Base-by-base conservation (phyloP, 2,797 vertebrate species). In the Danio tinwini region DNA sequence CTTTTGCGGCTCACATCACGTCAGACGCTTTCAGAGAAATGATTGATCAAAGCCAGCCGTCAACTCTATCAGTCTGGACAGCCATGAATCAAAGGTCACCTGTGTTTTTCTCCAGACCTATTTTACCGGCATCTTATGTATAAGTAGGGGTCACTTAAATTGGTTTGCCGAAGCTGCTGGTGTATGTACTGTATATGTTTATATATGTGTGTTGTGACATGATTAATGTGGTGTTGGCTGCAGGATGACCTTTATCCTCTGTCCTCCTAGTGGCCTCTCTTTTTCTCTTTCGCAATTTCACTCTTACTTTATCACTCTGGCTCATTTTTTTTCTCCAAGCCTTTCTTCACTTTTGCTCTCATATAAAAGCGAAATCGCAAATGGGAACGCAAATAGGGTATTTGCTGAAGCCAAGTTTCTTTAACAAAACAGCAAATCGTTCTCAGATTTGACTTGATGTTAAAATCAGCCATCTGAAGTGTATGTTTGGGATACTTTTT, bases 231-330 rank as follows among this genome's bases (percentile, higher is more conserved):
- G 75, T 87, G 62, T 85, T 84, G 76, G 64, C 85, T 63, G 3
- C 74, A 82, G 81, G 19, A 83, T 86, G 84, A 84, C 84, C 77
- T 88, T 82, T 76, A 74, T 79, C 81, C 74, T 45, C 40, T 88
- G 86, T 88, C 88, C 88, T 92, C 86, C 81, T 59, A 79, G 78
- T 91, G 88, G 88, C 88, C 90, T 88, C 86, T 86, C 67, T 39
- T 67, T 76, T 45, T 67, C 6, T 52, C 19, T 82, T 65, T 67
- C n/a, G 55, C 50, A 44, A 69, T 55, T 56, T 53, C 12, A 6
- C 64, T 77, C 13, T 13, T 47, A 50, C 45, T 52, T 49, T 56
- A 53, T 82, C 50, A 65, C 53, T 72, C 9, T 52, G 1, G 65
- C 45, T 58, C n/a, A 4, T 40, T 44, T n/a, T 53, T 21, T 29